Conservation (phyloP, 2,113 vertebrate species). For the Neolamprologus brichardi region DNA sequence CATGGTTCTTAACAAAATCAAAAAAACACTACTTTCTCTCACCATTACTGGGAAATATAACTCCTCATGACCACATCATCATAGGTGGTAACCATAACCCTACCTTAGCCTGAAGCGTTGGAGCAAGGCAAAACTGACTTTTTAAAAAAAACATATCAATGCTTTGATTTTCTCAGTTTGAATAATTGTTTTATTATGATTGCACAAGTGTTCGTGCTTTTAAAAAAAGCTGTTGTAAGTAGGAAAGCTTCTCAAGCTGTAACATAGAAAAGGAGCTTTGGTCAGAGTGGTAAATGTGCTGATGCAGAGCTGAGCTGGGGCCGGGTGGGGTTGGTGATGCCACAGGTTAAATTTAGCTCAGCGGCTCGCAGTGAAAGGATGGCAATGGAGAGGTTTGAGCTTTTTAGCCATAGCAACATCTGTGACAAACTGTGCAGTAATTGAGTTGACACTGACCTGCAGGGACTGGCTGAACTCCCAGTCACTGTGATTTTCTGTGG, state of each 20-base stretch:
- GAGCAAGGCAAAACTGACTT: not conserved
- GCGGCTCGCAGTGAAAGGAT: not conserved
- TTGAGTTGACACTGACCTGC: slow-evolving; percentile 16
- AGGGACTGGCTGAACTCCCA: not conserved
- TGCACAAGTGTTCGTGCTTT: not conserved
- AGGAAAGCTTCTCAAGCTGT: not conserved
- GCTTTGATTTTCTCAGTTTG: not conserved
- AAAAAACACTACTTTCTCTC: not conserved
- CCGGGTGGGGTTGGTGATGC: not conserved
- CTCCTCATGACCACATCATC: not conserved
- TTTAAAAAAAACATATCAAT: not conserved
- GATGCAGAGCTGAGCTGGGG: not conserved
- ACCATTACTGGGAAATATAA: not conserved
- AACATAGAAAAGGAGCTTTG: not conserved
- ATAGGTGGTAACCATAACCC: not conserved
- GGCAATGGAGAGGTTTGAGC: not conserved
- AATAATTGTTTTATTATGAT: not conserved
- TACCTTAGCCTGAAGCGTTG: not conserved
- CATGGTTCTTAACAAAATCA: not conserved
- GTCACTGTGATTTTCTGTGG: not conserved
- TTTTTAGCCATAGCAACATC: slow-evolving; percentile 27
- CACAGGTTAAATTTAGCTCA: slow-evolving; percentile 19
- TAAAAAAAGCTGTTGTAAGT: not conserved
- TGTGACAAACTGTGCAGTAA: slow-evolving; percentile 21
- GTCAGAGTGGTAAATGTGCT: not conserved